Evolutionary conservation across 2,113 vertebrate genomes (phyloP), one percentile per base, ranked within the genome.

Genomic region (Misgurnus mizolepis): DNA sequence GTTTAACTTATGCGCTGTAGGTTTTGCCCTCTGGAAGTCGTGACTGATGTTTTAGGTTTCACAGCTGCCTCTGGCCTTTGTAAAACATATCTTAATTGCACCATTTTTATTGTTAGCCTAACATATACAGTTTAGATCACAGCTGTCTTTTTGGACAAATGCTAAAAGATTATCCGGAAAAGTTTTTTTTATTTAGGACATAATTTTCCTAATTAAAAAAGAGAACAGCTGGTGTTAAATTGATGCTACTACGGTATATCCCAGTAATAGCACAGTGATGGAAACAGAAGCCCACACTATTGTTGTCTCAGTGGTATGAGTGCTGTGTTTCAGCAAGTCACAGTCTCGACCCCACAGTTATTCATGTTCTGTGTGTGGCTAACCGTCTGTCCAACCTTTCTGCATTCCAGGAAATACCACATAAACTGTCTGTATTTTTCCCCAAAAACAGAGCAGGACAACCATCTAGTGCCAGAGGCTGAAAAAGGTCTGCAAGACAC

Each of bases 371-470:
- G 58, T 43, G 49, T 64, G 67, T 71, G 76, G 10, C 72, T 60
- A 39, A 81, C 43, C 53, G 34, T 53, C 43, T 64, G 27, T 67
- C 47, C 34, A 65, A 62, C 40, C n/a, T 41, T 71, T 78, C 62
- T 41, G 50, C 47, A 68, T 41, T 67, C 27, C 82, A 79, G 82
- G 82, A 83, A 83, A 76, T 75, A 74, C 70, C 81, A 62, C 67
- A 65, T 67, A 73, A 73, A 18, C 61, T 11, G 60, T 17, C 68
- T 34, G 27, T 53, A 53, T 53, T 56, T 67, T 81, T 66, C 3
- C 15, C 43, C 15, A 9, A 14, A 8, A 76, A 66, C 64, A 39
- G 49, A 39, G 62, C 62, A 67, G 7, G 18, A n/a, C 65, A 79
- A 49, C 27, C 41, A 18, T 72, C 43, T 27, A 53, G n/a, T 0